Percentiles rank a stretch among this genome's conserved stretches.
Conservation (phyloP, 1,140 invertebrate genomes). For the Wasmannia auropunctata region DNA sequence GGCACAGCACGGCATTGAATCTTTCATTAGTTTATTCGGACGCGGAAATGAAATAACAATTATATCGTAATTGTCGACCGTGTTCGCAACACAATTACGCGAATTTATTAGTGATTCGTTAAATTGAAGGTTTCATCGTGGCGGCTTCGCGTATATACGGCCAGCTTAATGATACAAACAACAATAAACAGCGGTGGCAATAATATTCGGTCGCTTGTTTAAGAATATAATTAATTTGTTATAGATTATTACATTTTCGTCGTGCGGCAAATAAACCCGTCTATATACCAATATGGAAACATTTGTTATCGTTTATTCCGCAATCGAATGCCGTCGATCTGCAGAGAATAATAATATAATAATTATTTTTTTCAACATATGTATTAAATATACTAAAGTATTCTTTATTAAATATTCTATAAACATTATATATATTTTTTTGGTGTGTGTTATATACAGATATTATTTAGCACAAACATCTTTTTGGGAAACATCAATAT, state of each 20-base stretch:
- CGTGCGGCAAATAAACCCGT: slow-evolving; percentile 55
- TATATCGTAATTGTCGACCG: slow-evolving; percentile 57
- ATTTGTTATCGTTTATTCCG: slow-evolving; percentile 59
- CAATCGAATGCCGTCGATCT: slow-evolving; percentile 31
- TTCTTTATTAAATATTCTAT: neutral
- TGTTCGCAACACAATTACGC: slow-evolving; percentile 54
- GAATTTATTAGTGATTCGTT: slow-evolving; percentile 61
- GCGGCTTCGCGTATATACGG: slow-evolving; percentile 26
- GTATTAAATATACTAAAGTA: neutral
- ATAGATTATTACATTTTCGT: slow-evolving; percentile 58
- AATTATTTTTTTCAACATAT: slow-evolving; percentile 47
- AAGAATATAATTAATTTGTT: slow-evolving; percentile 66
- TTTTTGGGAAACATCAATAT: neutral
- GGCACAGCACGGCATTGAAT: slow-evolving; percentile 37
- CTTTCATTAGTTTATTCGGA: slow-evolving; percentile 60
- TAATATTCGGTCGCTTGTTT: slow-evolving; percentile 57
- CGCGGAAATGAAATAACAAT: slow-evolving; percentile 55
- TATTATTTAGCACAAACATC: too few relatives aligned
- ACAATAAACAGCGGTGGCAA: slow-evolving; percentile 54
- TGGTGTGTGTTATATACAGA: neutral
- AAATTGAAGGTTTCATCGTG: slow-evolving; percentile 56
- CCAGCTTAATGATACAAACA: slow-evolving; percentile 56
- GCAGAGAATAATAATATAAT: slow-evolving; percentile 49
- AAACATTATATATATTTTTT: neutral
- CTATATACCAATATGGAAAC: slow-evolving; percentile 40